A percentile compares a stretch with the other conserved stretches of the same genome.
phyloP scores from a whole-genome alignment of 2,888 invertebrate genomes.

The Drosophila neonasuta region DNA sequence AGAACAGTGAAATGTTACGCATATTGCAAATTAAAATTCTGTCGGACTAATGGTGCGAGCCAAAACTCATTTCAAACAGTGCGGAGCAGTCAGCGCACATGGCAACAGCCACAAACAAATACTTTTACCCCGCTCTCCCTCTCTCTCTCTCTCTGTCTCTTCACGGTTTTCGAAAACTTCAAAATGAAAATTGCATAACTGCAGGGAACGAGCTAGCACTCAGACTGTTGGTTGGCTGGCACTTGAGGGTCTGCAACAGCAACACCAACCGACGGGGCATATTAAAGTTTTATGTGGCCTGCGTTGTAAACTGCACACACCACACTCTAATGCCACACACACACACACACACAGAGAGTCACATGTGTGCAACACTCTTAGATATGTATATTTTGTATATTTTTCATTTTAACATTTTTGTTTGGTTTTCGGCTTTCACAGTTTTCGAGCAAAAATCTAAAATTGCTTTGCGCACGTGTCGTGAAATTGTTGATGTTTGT shows the following conservation, averaged over 20 bases:
- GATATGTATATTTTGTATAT: constrained; percentile 14
- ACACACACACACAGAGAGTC: constrained; percentile 10
- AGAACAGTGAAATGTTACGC: constrained; percentile 31
- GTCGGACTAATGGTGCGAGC: constrained; percentile 58
- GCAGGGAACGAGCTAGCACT: constrained; percentile 33
- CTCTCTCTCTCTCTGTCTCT: not conserved
- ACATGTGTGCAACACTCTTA: constrained; percentile 1
- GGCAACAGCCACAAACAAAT: not conserved
- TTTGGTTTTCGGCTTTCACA: constrained; percentile 56
- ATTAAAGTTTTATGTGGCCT: constrained; percentile 61
- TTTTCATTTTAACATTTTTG: constrained; percentile 58
- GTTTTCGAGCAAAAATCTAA: constrained; percentile 33
- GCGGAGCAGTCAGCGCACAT: not conserved
- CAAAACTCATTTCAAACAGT: constrained; percentile 56
- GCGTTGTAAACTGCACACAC: constrained; percentile 38
- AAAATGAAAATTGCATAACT: constrained; percentile 74
- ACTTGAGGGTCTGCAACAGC: constrained; percentile 39
- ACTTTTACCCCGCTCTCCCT: not conserved
- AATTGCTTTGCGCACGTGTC: constrained; percentile 46
- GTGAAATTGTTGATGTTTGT: constrained; percentile 42
- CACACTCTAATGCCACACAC: constrained; percentile 35
- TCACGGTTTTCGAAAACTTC: constrained; percentile 50
- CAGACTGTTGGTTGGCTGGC: constrained; percentile 24
- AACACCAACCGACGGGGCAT: constrained; percentile 50
- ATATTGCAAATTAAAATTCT: constrained; percentile 63